Base-by-base conservation (phyloP, 2,113 vertebrate species). In the Tychaedon coryphoeus region DNA sequence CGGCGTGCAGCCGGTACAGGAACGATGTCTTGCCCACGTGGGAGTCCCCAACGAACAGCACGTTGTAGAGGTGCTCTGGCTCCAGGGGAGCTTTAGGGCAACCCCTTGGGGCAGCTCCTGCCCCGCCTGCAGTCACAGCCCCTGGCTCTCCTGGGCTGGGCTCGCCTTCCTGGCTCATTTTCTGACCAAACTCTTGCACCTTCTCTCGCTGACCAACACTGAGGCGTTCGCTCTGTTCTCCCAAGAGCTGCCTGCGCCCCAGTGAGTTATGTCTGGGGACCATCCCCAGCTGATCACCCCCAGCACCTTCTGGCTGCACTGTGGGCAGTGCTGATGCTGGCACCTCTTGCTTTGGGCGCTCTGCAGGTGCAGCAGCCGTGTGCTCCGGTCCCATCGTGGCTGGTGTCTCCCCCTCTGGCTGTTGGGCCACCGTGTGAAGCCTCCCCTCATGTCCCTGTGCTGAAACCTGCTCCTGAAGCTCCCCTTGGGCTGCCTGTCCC, bases 21-120 rank as follows among this genome's bases (percentile, higher is more conserved):
- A 99, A 99, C 1, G 99, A 99, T 0, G 99, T 99, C 94, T 99
- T 99, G 67, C 99, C 99, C 92, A 99, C 99, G 0, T 97, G 97
- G 71, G 99, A 98, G 89, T 99, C 98, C 91, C 99, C 99, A 10
- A 99, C 72, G 47, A 99, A 98, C 87, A 99, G 92, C 86, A 99
- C 96, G 0, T 99, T 98, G 96, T 98, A 99, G 69, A 98, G 18
- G 34, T 97, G 94, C 18, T 98, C 98, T 47, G 98, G 97, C 40
- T 82, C 67, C 24, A 42, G n/a, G 22, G 22, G 8, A 43, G 88
- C 64, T 86, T 22, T 14, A 13, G 72, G 29, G 51, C 2, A 11
- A 43, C 11, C 19, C 67, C 36, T 15, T 26, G 56, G 28, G 19
- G 7, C 50, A 73, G 19, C 19, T 66, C 47, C 4, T 26, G 47